These are phyloP conservation scores for Aleadryas rufinucha DNA, from an alignment of 2,113 vertebrate genomes.

Conservation along the genomic window DNA sequence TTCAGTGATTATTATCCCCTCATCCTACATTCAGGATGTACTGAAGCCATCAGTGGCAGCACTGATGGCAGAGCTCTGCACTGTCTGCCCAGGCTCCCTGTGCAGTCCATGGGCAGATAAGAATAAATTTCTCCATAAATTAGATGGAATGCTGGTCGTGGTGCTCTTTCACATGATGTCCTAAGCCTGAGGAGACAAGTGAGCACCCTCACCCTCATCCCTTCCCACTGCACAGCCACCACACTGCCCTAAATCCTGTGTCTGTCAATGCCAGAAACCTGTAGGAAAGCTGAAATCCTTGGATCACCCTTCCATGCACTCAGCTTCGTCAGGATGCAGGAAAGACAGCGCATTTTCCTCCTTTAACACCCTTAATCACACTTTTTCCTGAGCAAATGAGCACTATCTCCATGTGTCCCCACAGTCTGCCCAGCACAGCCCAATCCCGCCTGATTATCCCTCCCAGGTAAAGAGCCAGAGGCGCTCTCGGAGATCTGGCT, in stretches of 20 bases:
- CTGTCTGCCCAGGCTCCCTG: background rate
- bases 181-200: background rate
- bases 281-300: background rate
- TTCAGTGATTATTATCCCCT: background rate
- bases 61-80: background rate
- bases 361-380: background rate
- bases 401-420: background rate
- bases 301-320: background rate
- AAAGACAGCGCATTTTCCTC: background rate
- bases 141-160: background rate
- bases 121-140: background rate
- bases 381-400: background rate
- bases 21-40: background rate
- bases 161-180: background rate
- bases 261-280: background rate
- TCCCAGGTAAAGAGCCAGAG: background rate
- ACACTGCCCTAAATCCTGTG: background rate
- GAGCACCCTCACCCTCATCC: background rate
- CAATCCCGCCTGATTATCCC: background rate
- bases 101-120: background rate
- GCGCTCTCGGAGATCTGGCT: background rate
- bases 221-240: background rate
- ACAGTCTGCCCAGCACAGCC: background rate
- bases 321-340: background rate
- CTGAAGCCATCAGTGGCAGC: background rate